Conservation (phyloP, 2,888 invertebrate species). For the Eupithecia abbreviata region DNA sequence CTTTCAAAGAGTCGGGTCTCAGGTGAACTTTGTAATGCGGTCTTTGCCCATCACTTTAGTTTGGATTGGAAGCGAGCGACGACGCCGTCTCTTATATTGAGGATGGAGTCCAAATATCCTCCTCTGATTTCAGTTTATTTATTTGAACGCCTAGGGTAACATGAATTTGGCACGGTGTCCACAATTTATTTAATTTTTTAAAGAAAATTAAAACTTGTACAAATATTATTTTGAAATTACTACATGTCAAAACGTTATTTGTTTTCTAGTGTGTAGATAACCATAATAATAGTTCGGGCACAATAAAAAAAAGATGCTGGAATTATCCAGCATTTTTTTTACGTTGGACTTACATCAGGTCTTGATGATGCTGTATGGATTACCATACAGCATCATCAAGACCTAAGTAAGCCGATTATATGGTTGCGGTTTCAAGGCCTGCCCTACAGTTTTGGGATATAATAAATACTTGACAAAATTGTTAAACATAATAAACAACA, state of each 20-base stretch:
- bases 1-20: constrained; percentile 46
- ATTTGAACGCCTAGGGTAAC: background rate
- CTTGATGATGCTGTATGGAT: no score
- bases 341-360: no score
- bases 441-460: no score
- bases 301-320: background rate
- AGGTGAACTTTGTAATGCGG: constrained; percentile 55
- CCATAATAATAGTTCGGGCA: background rate
- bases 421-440: background rate
- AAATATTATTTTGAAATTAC: background rate
- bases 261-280: background rate
- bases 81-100: constrained; percentile 33
- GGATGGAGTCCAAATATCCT: constrained; percentile 41
- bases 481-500: background rate
- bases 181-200: background rate
- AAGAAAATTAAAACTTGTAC: background rate
- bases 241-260: background rate
- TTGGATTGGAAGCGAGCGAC: constrained; percentile 48
- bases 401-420: no score
- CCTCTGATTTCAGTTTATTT: constrained; percentile 12
- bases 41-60: constrained; percentile 51
- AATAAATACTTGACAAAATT: no score
- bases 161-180: background rate
- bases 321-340: no score
- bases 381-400: no score